Evolutionary conservation across 2,797 vertebrate genomes (phyloP), one percentile per base, ranked within the genome.

Genomic region (Coregonus sp.): DNA sequence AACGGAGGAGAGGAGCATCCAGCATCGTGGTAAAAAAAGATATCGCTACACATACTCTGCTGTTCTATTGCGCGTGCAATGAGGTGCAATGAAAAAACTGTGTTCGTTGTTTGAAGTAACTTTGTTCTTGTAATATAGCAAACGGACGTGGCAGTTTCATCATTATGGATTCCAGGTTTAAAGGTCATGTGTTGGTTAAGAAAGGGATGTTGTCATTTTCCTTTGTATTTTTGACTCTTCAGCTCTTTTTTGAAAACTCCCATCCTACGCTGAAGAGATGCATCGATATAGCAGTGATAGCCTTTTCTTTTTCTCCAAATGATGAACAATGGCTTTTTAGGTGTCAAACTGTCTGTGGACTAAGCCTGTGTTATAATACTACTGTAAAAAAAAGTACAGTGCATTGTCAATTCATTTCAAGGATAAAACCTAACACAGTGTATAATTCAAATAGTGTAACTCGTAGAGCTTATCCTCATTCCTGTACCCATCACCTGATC

Each of bases 391-490:
- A n/a, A 56, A 70, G 20, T 61, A 37, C 52, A 75, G 65, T 25
- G 65, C 33, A 75, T 51, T 40, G 65, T 52, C 40, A 79, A n/a
- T 72, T 82, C 72, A 81, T 77, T 40, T 33, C 74, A 84, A 77
- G 86, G 69, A 29, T 86, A 78, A 81, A 70, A 74, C 33, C 47
- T 78, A n/a, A 3, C 40, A 47, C 79, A 73, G 65, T 86, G 78
- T 83, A 33, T n/a, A 35, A 37, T 70, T 4, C 72, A 90, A 85
- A 82, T 84, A 78, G 76, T 59, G 33, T 86, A 84, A 81, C 74
- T 66, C 81, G 56, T 72, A 75, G 1, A 40, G 78, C 71, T 37
- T 78, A 82, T 80, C 72, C 68, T 61, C n/a, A 18, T 20, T 61
- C 6, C n/a, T 7, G 7, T 9, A 20, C 56, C n/a, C 56, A 61